Evolutionary conservation across 2,888 invertebrate genomes (phyloP).

Genomic region (Suillia variegata): DNA sequence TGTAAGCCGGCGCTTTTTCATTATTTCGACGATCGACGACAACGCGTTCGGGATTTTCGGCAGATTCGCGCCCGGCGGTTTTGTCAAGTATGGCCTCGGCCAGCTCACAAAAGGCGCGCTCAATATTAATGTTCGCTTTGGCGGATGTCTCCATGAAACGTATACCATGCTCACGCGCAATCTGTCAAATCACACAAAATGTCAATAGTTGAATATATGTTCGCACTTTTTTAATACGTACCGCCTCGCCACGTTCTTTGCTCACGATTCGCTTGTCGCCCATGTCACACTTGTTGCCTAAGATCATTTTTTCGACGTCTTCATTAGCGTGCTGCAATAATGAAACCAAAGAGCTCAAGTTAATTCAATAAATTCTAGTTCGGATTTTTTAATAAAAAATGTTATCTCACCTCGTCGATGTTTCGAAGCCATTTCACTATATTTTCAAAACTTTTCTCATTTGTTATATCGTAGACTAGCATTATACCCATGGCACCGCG

Average conservation of each 20-base stretch:
- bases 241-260: constrained; percentile 90
- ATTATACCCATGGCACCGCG: constrained; percentile 98
- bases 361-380: background rate
- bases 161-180: constrained; percentile 93
- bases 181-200: constrained; percentile 68
- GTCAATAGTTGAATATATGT: background rate
- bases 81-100: constrained; percentile 95
- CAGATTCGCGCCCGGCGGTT: constrained; percentile 79
- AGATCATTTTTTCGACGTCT: constrained; percentile 98
- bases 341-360: too few species aligned
- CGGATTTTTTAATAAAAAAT: background rate
- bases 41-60: constrained; percentile 74
- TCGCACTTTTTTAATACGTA: constrained; percentile 64
- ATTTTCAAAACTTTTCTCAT: constrained; percentile 97
- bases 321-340: constrained; percentile 89
- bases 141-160: constrained; percentile 98
- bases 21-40: constrained; percentile 73
- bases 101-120: constrained; percentile 91
- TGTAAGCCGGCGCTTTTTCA: constrained; percentile 59
- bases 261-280: constrained; percentile 91
- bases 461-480: constrained; percentile 97
- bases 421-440: constrained; percentile 98
- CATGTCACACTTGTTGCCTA: constrained; percentile 99
- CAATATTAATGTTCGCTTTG: constrained; percentile 96
- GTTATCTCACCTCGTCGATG: constrained; percentile 83